Evolutionary conservation across 1,140 invertebrate species (phyloP).

Genomic region (Ephestia elutella): DNA sequence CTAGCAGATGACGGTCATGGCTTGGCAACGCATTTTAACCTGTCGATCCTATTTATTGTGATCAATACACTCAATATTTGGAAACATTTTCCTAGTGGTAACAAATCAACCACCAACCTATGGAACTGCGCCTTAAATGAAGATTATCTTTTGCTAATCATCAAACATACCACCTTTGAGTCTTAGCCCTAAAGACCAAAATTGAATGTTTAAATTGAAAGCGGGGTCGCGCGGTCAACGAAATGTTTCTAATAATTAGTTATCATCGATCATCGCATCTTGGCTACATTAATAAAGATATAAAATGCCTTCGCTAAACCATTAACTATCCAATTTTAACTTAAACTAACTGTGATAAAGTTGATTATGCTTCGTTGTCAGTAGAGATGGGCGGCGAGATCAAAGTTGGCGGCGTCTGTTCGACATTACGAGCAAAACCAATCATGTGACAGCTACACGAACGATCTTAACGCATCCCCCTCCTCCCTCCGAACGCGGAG

Average conservation of each 20-base stretch:
- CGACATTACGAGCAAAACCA: conserved; percentile 62
- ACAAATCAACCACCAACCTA: too few relatives aligned
- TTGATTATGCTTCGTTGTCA: conserved; percentile 10
- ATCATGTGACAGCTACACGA: conserved; percentile 61
- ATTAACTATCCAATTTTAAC: conserved; percentile 17
- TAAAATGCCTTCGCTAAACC: conserved; percentile 55
- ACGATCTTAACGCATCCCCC: conserved; percentile 6
- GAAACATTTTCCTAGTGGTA: neutral
- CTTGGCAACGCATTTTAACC: too few relatives aligned
- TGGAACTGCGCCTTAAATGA: conserved; percentile 36
- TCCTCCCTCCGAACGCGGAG: neutral
- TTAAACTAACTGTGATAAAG: conserved; percentile 20
- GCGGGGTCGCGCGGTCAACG: conserved; percentile 55
- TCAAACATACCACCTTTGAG: conserved; percentile 23
- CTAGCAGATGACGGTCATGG: too few relatives aligned
- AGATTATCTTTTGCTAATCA: conserved; percentile 57
- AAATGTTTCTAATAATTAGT: conserved; percentile 74
- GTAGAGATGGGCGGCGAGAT: conserved; percentile 50
- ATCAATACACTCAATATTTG: too few relatives aligned
- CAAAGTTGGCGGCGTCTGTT: conserved; percentile 60
- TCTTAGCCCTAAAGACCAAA: conserved; percentile 23
- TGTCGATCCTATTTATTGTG: too few relatives aligned
- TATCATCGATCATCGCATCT: conserved; percentile 70
- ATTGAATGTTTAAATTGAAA: conserved; percentile 13
- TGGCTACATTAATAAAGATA: conserved; percentile 72